Percentiles rank a stretch among this genome's conserved stretches.
phyloP scores from a whole-genome alignment of 2,113 vertebrate species.

The Aldabrachelys gigantea region DNA sequence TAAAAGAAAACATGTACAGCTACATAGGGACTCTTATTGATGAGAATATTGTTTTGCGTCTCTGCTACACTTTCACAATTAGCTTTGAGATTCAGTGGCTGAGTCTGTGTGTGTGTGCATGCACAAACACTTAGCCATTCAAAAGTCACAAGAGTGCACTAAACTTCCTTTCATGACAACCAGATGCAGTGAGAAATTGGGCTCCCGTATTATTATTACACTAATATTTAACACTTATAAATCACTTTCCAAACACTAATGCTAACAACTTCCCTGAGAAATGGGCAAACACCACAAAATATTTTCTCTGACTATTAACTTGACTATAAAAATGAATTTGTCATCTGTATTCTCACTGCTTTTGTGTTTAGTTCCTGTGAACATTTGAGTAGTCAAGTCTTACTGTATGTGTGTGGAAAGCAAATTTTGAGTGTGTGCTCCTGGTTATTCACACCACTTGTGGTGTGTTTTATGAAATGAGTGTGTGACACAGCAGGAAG shows the following conservation, averaged over 20 bases:
- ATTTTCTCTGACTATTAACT: not conserved
- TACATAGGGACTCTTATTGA: not conserved
- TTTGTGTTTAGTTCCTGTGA: not conserved
- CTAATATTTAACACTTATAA: not conserved
- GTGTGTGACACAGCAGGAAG: not conserved
- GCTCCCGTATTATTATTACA: not conserved
- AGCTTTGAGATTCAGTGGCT: not conserved
- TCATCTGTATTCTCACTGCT: not conserved
- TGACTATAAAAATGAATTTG: not conserved
- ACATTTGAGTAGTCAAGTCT: not conserved
- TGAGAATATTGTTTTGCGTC: not conserved
- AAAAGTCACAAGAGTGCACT: not conserved
- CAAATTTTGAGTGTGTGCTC: not conserved
- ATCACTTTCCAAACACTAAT: not conserved
- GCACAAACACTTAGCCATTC: not conserved
- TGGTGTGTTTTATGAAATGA: not conserved
- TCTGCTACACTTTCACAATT: constrained; percentile 5
- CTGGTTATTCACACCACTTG: not conserved
- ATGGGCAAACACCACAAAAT: not conserved
- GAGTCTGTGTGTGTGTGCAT: not conserved
- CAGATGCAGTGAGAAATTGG: not conserved
- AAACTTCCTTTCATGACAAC: not conserved
- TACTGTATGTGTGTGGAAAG: not conserved
- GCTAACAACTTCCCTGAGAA: not conserved
- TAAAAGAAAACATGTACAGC: not conserved